Percentiles rank a stretch among this genome's conserved stretches.
These are phyloP conservation scores for Lepeophtheirus nordmannii DNA, from an alignment of 2,888 invertebrate species.

Conservation along the genomic window DNA sequence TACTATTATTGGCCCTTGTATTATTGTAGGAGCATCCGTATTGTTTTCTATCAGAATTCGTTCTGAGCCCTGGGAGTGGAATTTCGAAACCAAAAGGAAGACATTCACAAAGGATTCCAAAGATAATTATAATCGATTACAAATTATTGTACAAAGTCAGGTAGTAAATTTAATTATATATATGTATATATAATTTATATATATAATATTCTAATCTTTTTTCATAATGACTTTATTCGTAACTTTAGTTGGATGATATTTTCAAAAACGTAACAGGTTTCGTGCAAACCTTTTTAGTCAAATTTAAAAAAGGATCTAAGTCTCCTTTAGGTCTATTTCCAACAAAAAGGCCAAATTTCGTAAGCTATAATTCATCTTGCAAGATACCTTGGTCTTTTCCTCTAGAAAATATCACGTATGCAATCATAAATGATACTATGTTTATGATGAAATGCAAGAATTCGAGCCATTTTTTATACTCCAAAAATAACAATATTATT, in stretches of 20 bases:
- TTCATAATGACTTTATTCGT: too few species aligned
- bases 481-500: not conserved
- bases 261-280: not conserved
- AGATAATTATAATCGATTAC: not conserved
- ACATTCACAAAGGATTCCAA: not conserved
- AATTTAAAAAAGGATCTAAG: not conserved
- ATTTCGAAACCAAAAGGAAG: not conserved
- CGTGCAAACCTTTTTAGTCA: not conserved
- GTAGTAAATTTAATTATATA: not conserved
- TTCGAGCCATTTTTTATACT: not conserved
- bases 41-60: not conserved
- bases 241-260: not conserved
- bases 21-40: not conserved
- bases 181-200: too few species aligned
- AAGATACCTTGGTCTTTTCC: not conserved
- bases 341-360: not conserved
- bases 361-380: not conserved
- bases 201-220: too few species aligned
- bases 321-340: not conserved
- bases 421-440: not conserved
- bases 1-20: not conserved
- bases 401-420: not conserved
- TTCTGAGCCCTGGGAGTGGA: slow-evolving; percentile 1
- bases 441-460: not conserved
- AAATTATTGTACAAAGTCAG: not conserved